phyloP scores from a whole-genome alignment of 2,888 invertebrate species.

The Agrotis ipsilon region DNA sequence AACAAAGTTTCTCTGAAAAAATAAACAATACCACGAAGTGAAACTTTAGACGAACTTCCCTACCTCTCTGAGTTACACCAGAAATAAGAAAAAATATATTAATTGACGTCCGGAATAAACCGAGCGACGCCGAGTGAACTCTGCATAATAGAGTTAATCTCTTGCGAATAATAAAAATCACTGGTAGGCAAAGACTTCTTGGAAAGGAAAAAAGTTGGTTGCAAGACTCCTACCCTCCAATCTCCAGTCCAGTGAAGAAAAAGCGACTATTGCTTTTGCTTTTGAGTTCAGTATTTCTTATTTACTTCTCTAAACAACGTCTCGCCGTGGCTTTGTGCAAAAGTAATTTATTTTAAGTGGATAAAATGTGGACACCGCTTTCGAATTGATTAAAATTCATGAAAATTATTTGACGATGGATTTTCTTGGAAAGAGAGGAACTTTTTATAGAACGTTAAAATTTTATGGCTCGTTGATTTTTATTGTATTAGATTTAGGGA shows the following conservation, averaged over 20 bases:
- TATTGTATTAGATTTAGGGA: not conserved
- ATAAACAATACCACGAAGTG: not conserved
- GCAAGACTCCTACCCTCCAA: conserved; percentile 45
- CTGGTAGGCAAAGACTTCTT: conserved; percentile 24
- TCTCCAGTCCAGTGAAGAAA: conserved; percentile 41
- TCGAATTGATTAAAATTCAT: conserved; percentile 59
- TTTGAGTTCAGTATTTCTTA: conserved; percentile 66
- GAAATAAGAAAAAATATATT: conserved; percentile 20
- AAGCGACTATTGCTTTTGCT: conserved; percentile 57
- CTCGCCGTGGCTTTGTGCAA: conserved; percentile 50
- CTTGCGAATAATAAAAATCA: conserved; percentile 47
- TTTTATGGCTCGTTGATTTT: not conserved
- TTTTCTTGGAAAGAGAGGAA: conserved; percentile 26
- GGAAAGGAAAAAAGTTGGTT: conserved; percentile 42
- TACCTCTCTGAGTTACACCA: conserved; percentile 1
- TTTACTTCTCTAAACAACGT: conserved; percentile 65
- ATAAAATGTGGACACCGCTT: conserved; percentile 58
- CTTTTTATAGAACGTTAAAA: conserved; percentile 10
- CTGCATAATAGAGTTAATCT: conserved; percentile 52
- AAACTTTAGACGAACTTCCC: conserved; percentile 23
- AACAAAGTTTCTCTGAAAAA: not conserved
- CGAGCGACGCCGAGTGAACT: conserved; percentile 15
- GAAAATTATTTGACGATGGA: conserved; percentile 35
- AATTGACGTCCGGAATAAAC: conserved; percentile 31
- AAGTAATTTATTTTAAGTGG: conserved; percentile 65